Percentiles rank a stretch among this genome's conserved stretches.
phyloP scores from a whole-genome alignment of 2,888 invertebrate species.

The Hesperia comma region DNA sequence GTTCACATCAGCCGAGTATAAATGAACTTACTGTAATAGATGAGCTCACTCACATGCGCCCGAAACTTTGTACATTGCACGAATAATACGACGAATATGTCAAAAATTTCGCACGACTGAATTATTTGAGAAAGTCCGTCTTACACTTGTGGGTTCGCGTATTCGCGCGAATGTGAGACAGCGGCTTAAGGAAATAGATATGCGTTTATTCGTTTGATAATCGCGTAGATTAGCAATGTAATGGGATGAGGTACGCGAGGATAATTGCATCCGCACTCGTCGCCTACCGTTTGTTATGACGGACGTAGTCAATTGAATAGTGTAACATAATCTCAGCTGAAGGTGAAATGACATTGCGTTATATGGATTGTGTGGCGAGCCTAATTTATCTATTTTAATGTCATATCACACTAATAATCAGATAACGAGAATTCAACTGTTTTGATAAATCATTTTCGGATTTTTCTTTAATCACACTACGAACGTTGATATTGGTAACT shows the following conservation, averaged over 20 bases:
- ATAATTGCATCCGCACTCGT: constrained; percentile 58
- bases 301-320: constrained; percentile 68
- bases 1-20: no score
- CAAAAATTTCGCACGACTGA: no score
- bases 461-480: no score
- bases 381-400: constrained; percentile 19
- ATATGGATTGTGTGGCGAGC: constrained; percentile 16
- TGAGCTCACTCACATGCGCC: no score
- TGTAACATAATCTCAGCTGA: constrained; percentile 51
- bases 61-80: no score
- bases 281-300: constrained; percentile 59
- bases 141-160: no score
- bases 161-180: no score
- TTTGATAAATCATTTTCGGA: not conserved
- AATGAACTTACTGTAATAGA: no score
- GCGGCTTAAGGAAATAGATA: constrained; percentile 16
- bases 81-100: no score
- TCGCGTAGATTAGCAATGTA: constrained; percentile 41
- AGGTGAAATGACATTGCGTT: constrained; percentile 40
- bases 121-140: no score
- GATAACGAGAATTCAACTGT: constrained; percentile 5
- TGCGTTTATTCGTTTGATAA: constrained; percentile 39
- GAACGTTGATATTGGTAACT: no score
- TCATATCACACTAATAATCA: constrained; percentile 17
- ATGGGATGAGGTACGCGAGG: constrained; percentile 46